A percentile compares a stretch with the other conserved stretches of the same genome.
These are phyloP conservation scores for Sebastiscus tertius DNA, from an alignment of 2,797 vertebrate species.

Conservation along the genomic window DNA sequence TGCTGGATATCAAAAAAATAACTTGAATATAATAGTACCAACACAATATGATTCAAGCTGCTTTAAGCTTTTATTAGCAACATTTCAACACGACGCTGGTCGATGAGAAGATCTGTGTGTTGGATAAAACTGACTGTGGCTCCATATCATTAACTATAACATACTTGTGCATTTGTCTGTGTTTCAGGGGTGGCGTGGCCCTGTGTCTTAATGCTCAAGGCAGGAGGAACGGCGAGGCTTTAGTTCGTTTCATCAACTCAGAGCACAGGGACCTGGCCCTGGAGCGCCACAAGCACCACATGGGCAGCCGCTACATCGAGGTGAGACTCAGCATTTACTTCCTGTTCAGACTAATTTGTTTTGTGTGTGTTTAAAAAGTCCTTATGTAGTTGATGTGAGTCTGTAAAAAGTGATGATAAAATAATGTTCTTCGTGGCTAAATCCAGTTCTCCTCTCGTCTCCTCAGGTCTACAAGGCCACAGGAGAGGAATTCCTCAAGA, in stretches of 20 bases:
- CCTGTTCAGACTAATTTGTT: neutral
- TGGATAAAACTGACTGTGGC: too few relatives aligned
- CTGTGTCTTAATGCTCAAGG: constrained; percentile 96
- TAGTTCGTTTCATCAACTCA: constrained; percentile 91
- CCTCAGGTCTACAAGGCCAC: constrained; percentile 96
- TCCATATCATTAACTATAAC: neutral
- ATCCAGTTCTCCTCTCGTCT: constrained; percentile 15
- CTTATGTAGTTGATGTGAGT: neutral
- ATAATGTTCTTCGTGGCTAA: neutral
- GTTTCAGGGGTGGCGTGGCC: constrained; percentile 91
- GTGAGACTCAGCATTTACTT: constrained; percentile 66
- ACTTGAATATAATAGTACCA: neutral
- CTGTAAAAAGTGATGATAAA: neutral
- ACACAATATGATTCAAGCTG: neutral
- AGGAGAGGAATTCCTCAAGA: constrained; percentile 98
- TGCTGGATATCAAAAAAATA: neutral
- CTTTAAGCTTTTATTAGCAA: neutral
- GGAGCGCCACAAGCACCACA: constrained; percentile 97
- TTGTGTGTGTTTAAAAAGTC: neutral
- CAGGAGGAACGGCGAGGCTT: constrained; percentile 93
- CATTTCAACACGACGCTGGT: too few relatives aligned
- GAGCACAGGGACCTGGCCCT: constrained; percentile 95
- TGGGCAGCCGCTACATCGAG: constrained; percentile 97
- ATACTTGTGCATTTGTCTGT: neutral
- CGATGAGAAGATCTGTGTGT: too few relatives aligned